Conservation (phyloP, 1,140 invertebrate genomes). For the Hylyphantes graminicola region DNA sequence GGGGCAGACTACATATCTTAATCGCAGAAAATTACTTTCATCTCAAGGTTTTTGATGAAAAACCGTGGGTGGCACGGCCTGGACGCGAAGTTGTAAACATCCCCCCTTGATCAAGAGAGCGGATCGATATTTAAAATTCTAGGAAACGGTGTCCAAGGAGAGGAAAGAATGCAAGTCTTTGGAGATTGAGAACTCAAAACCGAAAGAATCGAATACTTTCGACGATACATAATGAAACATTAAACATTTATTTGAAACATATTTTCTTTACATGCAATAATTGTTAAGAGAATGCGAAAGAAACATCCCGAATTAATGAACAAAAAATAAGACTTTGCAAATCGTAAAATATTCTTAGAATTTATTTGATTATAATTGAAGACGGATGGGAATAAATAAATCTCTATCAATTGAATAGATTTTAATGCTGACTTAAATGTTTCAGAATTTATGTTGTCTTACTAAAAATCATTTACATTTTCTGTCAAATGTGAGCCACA, state of each 20-base stretch:
- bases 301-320: neutral
- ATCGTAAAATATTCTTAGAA: too few species aligned
- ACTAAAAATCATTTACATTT: too few species aligned
- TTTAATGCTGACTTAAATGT: too few species aligned
- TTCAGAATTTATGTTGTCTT: too few species aligned
- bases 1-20: neutral
- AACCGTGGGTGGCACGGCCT: neutral
- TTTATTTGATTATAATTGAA: too few species aligned
- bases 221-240: too few species aligned
- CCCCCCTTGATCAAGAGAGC: neutral
- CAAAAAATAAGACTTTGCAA: too few species aligned
- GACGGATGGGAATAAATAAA: too few species aligned
- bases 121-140: constrained; percentile 31
- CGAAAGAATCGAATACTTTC: neutral
- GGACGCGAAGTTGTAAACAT: neutral
- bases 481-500: too few species aligned
- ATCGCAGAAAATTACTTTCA: neutral
- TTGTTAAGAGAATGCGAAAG: neutral
- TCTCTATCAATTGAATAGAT: too few species aligned
- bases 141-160: constrained; percentile 21
- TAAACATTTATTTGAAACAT: too few species aligned
- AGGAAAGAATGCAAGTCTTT: constrained; percentile 19
- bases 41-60: neutral
- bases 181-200: neutral
- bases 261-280: too few species aligned